Evolutionary conservation across 2,113 vertebrate genomes (phyloP), one percentile per base, ranked within the genome.

Genomic region (Python bivittatus): DNA sequence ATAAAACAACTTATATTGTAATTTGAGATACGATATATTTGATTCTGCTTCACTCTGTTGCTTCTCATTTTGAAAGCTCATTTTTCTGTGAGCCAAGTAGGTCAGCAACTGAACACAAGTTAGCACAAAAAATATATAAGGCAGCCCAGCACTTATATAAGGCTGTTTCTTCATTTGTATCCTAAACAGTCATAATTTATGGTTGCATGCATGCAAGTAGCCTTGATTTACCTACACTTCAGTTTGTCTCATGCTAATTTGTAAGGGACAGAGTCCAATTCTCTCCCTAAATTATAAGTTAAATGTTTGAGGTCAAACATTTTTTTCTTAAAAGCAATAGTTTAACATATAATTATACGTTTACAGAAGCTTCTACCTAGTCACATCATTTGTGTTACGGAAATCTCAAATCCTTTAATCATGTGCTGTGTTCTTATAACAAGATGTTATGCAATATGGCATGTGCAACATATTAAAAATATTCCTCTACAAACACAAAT

Each of bases 391-490:
- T 87, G 64, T 95, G 79, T 91, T 94, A 88, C 88, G 54, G 84
- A 95, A 96, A 91, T 61, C 61, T 38, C 88, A 93, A 60, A 91
- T 84, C 92, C 64, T 96, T 5, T 97, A 97, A 97, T 97, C 95
- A 93, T 72, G 61, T 33, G 85, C 91, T 95, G 85, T 27, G 72
- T 61, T 92, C 44, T 38, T 60, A 90, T 54, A 61, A 84, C 2
- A 83, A 33, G 79, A 94, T 86, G 90, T n/a, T 72, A 20, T 5
- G 25, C 72, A 53, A 92, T 83, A 42, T 12, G 7, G 44, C 20
- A 33, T 89, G 54, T 58, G n/a, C 0, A 20, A 53, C 38, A 27
- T 13, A 44, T 93, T 95, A 93, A 90, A 86, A 93, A 54, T 3
- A 0, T 0, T 25, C 4, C 72, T 27, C 22, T 42, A 84, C n/a